Conservation (phyloP, 2,113 vertebrate species). For the Bostrychus sinensis region DNA sequence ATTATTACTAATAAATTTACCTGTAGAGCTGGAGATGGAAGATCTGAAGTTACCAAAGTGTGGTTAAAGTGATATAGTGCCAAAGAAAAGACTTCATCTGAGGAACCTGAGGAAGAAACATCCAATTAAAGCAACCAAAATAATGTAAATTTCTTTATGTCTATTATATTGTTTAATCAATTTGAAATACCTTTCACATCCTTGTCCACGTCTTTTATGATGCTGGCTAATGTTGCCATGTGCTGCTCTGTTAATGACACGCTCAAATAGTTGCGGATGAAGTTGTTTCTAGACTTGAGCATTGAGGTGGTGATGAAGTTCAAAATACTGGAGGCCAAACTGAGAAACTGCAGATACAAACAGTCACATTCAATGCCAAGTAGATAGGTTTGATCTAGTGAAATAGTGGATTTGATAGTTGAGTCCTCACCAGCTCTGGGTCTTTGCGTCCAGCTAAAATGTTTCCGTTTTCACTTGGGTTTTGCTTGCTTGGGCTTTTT, state of each 20-base stretch:
- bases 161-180: too few species aligned
- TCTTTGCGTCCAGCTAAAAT: constrained; percentile 97
- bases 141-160: too few species aligned
- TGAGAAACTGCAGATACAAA: constrained; percentile 85
- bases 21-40: constrained; percentile 94
- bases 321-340: constrained; percentile 94
- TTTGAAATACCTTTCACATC: constrained; percentile 88
- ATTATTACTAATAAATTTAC: constrained; percentile 60
- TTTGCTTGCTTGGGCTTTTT: constrained; percentile 95
- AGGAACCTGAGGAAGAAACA: constrained; percentile 78
- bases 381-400: not conserved
- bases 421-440: constrained; percentile 89
- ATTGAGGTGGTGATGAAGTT: constrained; percentile 97
- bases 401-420: not conserved
- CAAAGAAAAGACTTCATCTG: constrained; percentile 95
- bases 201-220: constrained; percentile 99
- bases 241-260: constrained; percentile 96
- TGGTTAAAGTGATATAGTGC: constrained; percentile 98
- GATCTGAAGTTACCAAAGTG: constrained; percentile 95
- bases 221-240: constrained; percentile 95
- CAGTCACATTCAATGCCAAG: not conserved
- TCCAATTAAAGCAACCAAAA: not conserved
- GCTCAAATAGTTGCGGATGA: constrained; percentile 97
- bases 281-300: constrained; percentile 97
- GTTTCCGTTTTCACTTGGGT: constrained; percentile 91